Conservation (phyloP, 2,888 invertebrate genomes). For the Macaria liturata region DNA sequence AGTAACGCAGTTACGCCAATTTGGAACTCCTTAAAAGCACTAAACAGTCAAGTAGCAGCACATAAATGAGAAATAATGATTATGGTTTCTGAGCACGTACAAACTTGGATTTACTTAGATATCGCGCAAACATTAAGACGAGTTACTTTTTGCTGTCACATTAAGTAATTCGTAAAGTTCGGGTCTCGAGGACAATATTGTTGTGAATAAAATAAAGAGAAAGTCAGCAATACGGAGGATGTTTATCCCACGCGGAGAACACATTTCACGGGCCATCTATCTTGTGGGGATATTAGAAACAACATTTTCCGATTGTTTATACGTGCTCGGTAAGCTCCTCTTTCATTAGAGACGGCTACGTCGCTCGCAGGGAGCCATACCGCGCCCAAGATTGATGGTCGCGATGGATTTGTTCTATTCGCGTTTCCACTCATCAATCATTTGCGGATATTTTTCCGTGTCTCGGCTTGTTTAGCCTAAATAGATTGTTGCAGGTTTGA, state of each 20-base stretch:
- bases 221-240: conserved; percentile 34
- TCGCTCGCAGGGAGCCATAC: conserved; percentile 64
- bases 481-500: conserved; percentile 73
- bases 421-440: conserved; percentile 79
- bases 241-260: conserved; percentile 36
- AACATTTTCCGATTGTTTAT: conserved; percentile 79
- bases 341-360: conserved; percentile 77
- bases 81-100: conserved; percentile 24
- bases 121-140: conserved; percentile 19
- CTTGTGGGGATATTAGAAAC: conserved; percentile 73
- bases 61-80: conserved; percentile 27
- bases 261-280: conserved; percentile 68
- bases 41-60: conserved; percentile 25
- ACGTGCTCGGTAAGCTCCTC: conserved; percentile 77
- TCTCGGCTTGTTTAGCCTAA: conserved; percentile 80
- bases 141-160: conserved; percentile 23
- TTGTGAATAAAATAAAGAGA: conserved; percentile 34
- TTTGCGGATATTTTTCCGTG: conserved; percentile 81
- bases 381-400: conserved; percentile 76
- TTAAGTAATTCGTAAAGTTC: conserved; percentile 28
- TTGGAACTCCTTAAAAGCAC: conserved; percentile 23
- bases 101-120: conserved; percentile 25
- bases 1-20: conserved; percentile 20
- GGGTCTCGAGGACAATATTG: conserved; percentile 32
- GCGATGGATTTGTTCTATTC: conserved; percentile 82